Conservation (phyloP, 2,113 vertebrate species). For the Hippocampus barbouri region DNA sequence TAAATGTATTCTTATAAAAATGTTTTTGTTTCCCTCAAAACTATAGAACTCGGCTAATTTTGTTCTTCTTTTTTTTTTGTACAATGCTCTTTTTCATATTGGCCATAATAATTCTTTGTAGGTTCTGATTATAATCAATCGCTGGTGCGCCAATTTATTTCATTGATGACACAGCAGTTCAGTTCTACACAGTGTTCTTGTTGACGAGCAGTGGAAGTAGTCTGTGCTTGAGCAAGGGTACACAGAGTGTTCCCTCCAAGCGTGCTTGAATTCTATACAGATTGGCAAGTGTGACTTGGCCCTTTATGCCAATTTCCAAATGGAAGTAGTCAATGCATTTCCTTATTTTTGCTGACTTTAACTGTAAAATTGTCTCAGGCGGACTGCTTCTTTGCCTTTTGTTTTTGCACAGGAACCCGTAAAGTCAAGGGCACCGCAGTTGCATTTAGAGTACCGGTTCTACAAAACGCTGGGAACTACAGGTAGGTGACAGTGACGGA, state of each 20-base stretch:
- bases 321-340: neutral
- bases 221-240: no score
- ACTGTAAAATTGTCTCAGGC: neutral
- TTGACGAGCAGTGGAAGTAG: neutral
- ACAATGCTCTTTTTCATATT: neutral
- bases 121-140: neutral
- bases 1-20: neutral
- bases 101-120: neutral
- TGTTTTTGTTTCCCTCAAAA: neutral
- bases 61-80: neutral
- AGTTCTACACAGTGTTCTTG: neutral
- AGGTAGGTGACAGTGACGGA: constrained; percentile 70
- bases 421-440: constrained; percentile 94
- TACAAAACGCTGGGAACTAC: constrained; percentile 93
- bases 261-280: neutral
- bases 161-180: no score
- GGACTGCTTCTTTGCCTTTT: constrained; percentile 19
- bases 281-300: neutral
- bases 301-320: neutral
- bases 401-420: constrained; percentile 85
- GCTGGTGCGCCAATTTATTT: no score
- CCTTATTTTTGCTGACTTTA: neutral
- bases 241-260: neutral
- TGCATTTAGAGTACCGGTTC: constrained; percentile 97
- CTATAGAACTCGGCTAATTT: neutral